Evolutionary conservation across 2,888 invertebrate genomes (phyloP), one percentile per base, ranked within the genome.

Genomic region (Aphidius colemani): DNA sequence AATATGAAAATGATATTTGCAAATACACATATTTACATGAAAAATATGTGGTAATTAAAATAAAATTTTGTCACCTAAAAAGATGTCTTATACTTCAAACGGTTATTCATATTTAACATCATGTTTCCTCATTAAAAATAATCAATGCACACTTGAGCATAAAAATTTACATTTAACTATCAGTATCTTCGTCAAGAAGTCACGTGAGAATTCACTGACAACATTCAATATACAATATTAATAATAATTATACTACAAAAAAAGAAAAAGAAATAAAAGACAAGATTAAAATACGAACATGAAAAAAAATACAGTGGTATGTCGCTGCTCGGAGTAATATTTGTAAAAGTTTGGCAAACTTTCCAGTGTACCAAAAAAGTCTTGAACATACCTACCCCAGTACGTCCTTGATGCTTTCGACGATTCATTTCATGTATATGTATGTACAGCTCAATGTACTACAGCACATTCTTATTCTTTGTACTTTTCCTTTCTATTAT

Each of bases 301-400:
- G n/a, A 41, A 56, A 41, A 48, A 61, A 48, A 49, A 18, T 57
- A 56, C 43, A 48, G 44, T 49, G 56, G 56, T 62, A 62, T 43
- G 44, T 7, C 53, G 40, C 49, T 43, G 57, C 50, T 57, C 44
- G 49, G 50, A 56, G 60, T 55, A 49, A 63, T 58, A 48, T 66
- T 57, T 58, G 63, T 64, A 53, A 53, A 66, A 66, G 63, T 66
- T 64, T 58, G 53, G 39, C 61, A 59, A 66, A 66, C 51, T 66
- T 66, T 63, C 45, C 61, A 44, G 46, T 57, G 46, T 53, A 45
- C 59, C 58, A 49, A 49, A 46, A 53, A 48, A 60, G 53, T 55
- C 49, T 41, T n/a, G 53, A 44, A 44, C n/a, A 51, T 49, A 53
- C 49, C 56, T 44, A 50, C 30, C 62, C 56, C 55, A 30, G 30